Evolutionary conservation across 1,140 invertebrate genomes (phyloP), one percentile per base, ranked within the genome.

Genomic region (Wasmannia auropunctata): DNA sequence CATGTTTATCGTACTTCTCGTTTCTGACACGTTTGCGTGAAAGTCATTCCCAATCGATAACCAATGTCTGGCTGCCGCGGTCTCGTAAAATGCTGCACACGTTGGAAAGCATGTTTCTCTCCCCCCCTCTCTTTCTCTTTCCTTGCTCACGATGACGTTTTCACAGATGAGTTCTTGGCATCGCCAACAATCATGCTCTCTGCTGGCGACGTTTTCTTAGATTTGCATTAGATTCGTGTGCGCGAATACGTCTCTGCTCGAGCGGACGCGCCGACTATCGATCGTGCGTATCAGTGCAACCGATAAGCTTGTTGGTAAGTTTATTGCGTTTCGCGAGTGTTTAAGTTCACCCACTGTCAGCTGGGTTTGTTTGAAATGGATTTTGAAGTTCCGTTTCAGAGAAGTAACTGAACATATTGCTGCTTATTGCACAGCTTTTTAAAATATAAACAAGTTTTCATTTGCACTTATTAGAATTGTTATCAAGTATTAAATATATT

Each of bases 21-120:
- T 85, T 69, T 72, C 86, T 86, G 87, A 91, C 90, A 90, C 87
- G 84, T 91, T 91, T 86, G 84, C 90, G 89, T 87, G 87, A 91
- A 90, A 90, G 89, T 91, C 90, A 90, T 91, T 90, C 90, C 69
- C 84, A 90, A 88, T 91, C 89, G 90, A 91, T 91, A 91, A 85
- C 77, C 90, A 43, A 34, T 85, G 83, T 87, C 81, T 90, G 88
- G 88, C 46, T 87, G 79, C 80, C 62, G 51, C 65, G 74, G 69
- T 90, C 65, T 87, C 60, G 67, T 28, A 69, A 76, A 87, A 89
- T 76, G 86, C 74, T 81, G 75, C 79, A 80, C 86, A 58, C 67
- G 54, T 58, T 43, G 72, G 74, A 85, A 51, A 31, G 49, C 84
- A 54, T 40, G 72, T 86, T 56, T 72, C 51, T 70, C 76, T 28